Evolutionary conservation across 2,888 invertebrate species (phyloP), one percentile per base, ranked within the genome.

Genomic region (Dolomedes plantarius): DNA sequence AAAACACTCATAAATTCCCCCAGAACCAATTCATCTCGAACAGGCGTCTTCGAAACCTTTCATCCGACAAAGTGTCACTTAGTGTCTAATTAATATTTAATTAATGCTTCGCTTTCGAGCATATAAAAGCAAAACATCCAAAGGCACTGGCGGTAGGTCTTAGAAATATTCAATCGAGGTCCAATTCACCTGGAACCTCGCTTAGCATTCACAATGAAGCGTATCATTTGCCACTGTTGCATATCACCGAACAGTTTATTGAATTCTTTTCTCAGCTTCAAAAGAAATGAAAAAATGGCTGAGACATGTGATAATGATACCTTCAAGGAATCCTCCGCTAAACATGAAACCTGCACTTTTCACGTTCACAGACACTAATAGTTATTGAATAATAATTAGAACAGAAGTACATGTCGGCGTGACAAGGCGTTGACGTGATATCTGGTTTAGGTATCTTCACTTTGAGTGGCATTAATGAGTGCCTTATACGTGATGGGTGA

Each of bases 281-380:
- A 41, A n/a, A n/a, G n/a, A n/a, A n/a, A n/a, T n/a, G n/a, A n/a
- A n/a, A 69, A 39, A 41, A 69, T 32, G 41, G 19, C 23, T 50
- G 77, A 67, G 67, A 31, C 77, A 73, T 67, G 83, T 72, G 67
- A 73, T 85, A 85, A 85, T 85, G 73, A 85, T 78, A 85, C 73
- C 36, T 65, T 39, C 31, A 56, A 62, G 50, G 72, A 68, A 67
- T 77, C 77, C 77, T 85, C 83, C 50, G 62, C 64, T 67, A 73
- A 85, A 85, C 68, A 77, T 77, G 83, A 85, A 85, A 85, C 83
- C 83, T 72, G 77, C 77, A 72, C 77, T 83, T 83, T 76, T 83
- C 76, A 56, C 56, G 56, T 56, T 19, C 56, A 56, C 29, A 77
- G 83, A 85, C 83, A 85, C 83, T 85, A 78, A 85, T 85, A 85